These are phyloP conservation scores for Dromaius novaehollandiae DNA, from an alignment of 2,113 vertebrate genomes.

Conservation along the genomic window DNA sequence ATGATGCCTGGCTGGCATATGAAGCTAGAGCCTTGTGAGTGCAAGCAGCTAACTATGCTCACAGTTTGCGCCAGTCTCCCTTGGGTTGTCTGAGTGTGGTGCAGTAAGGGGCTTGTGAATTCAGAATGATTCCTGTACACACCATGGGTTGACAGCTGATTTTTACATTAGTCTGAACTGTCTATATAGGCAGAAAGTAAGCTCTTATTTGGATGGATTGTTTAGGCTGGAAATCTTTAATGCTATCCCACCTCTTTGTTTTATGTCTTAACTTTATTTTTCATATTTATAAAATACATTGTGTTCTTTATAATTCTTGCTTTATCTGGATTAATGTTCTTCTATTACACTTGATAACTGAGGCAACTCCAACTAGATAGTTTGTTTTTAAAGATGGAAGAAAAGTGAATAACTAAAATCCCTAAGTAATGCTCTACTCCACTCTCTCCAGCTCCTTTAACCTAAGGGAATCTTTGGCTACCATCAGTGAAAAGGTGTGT, in stretches of 20 bases:
- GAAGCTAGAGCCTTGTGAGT: neutral
- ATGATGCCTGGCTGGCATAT: neutral
- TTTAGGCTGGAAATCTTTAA: neutral
- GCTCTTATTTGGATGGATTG: neutral
- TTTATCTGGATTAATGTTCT: neutral
- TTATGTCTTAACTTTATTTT: neutral
- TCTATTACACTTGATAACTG: neutral
- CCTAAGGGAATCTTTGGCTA: slow-evolving; percentile 81
- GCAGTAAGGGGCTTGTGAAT: neutral
- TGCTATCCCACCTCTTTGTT: neutral
- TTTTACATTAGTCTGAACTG: neutral
- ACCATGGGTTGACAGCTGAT: rapidly evolving
- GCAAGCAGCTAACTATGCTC: neutral
- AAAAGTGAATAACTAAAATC: neutral
- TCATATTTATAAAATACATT: neutral
- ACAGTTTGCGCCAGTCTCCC: neutral
- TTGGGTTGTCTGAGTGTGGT: neutral
- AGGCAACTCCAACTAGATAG: neutral
- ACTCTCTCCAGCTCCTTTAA: slow-evolving; percentile 78
- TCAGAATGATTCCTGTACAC: neutral
- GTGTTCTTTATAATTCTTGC: neutral
- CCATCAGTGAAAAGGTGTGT: slow-evolving; percentile 87
- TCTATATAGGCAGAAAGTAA: neutral
- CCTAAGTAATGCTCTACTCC: neutral
- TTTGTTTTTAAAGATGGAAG: neutral